Evolutionary conservation across 2,888 invertebrate species (phyloP).

Genomic region (Acrobeloides nanus): DNA sequence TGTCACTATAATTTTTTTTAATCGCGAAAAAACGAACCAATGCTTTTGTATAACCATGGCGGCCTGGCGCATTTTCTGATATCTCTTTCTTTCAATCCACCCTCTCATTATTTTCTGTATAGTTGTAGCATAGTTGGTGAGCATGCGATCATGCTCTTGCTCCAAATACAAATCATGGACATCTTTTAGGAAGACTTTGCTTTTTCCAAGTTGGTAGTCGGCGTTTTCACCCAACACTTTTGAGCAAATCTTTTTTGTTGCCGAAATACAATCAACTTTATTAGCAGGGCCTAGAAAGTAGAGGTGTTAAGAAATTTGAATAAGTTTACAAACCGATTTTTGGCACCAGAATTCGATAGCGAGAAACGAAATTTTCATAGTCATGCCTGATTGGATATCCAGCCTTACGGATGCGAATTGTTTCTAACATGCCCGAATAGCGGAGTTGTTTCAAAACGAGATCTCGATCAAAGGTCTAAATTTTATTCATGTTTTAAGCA

Average conservation of each 20-base stretch:
- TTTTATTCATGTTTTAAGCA: background rate
- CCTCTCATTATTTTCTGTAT: constrained; percentile 77
- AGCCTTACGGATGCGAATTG: constrained; percentile 83
- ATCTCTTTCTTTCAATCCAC: constrained; percentile 77
- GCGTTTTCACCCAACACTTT: constrained; percentile 76
- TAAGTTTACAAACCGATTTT: constrained; percentile 59
- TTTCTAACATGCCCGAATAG: constrained; percentile 99
- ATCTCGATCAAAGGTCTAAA: constrained; percentile 84
- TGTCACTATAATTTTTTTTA: no score
- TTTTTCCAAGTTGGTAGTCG: constrained; percentile 93
- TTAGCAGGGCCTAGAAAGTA: constrained; percentile 23
- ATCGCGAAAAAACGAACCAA: constrained; percentile 62
- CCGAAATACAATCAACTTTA: constrained; percentile 62
- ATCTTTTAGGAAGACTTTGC: constrained; percentile 96
- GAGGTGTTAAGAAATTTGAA: constrained; percentile 7
- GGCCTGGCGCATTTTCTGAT: constrained; percentile 74
- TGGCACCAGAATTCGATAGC: constrained; percentile 84
- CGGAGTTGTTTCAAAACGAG: constrained; percentile 89
- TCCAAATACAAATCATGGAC: constrained; percentile 94
- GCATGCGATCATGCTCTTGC: constrained; percentile 82
- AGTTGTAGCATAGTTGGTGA: constrained; percentile 85
- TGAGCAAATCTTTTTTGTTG: constrained; percentile 82
- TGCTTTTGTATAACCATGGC: constrained; percentile 80
- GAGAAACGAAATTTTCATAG: constrained; percentile 88
- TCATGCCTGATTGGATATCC: constrained; percentile 94